Percentiles rank a stretch among this genome's conserved stretches.
phyloP scores from a whole-genome alignment of 2,113 vertebrate species.

The Grus americana region DNA sequence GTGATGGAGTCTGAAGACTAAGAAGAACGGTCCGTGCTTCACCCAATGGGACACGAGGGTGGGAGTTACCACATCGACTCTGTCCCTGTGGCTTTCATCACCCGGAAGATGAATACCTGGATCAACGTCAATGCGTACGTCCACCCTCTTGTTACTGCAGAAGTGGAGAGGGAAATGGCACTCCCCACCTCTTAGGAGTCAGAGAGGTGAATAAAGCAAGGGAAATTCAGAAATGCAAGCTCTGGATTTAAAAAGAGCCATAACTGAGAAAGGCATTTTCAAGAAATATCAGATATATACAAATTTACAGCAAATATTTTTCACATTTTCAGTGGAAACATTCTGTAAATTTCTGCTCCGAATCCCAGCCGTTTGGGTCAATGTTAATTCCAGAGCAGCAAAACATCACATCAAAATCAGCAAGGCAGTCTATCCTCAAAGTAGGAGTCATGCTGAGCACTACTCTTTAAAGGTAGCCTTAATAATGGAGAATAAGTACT shows the following conservation, averaged over 20 bases:
- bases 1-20: not conserved
- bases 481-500: constrained; percentile 32
- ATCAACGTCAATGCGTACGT: rapidly evolving
- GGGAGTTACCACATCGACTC: not conserved
- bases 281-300: not conserved
- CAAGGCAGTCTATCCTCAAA: not conserved
- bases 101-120: not conserved
- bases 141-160: not conserved
- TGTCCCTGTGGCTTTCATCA: not conserved
- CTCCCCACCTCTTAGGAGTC: not conserved
- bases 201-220: not conserved
- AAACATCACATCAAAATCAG: constrained; percentile 3
- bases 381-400: constrained; percentile 11
- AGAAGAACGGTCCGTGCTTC: not conserved
- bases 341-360: not conserved
- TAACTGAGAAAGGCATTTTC: not conserved
- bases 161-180: not conserved
- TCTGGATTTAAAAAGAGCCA: not conserved
- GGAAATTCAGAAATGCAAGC: not conserved
- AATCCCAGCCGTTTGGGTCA: not conserved
- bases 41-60: rapidly evolving
- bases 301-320: not conserved
- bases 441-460: constrained; percentile 25
- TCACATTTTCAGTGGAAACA: not conserved
- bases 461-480: constrained; percentile 41